Conservation (phyloP, 1,140 invertebrate species). For the Anastrepha ludens region DNA sequence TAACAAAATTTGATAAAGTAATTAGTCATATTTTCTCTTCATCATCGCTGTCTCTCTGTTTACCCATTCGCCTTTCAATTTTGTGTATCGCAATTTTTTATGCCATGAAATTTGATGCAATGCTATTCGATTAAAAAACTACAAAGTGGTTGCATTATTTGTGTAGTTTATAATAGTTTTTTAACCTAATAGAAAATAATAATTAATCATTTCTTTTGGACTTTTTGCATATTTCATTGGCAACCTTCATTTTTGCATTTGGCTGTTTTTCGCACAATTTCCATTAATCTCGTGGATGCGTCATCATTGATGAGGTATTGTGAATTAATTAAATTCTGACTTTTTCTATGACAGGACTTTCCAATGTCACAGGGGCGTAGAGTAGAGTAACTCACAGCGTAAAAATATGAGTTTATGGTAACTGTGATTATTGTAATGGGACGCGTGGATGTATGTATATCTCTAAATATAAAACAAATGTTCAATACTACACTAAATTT, state of each 20-base stretch:
- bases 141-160: no score
- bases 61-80: neutral
- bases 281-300: neutral
- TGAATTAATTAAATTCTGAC: constrained; percentile 4
- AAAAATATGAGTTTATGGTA: no score
- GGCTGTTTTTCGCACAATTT: constrained; percentile 18
- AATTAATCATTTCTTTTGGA: constrained; percentile 41
- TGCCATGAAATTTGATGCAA: neutral
- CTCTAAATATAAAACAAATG: no score
- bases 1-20: neutral
- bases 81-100: neutral
- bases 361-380: no score
- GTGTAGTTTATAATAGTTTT: no score
- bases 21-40: neutral
- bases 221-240: neutral
- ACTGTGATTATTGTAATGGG: no score
- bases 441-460: no score
- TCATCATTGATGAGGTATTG: neutral
- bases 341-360: no score
- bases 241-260: neutral
- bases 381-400: no score
- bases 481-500: no score
- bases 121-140: neutral
- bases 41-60: neutral
- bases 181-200: neutral